Evolutionary conservation across 2,888 invertebrate genomes (phyloP), one percentile per base, ranked within the genome.

Genomic region (Diplazon laetatorius): DNA sequence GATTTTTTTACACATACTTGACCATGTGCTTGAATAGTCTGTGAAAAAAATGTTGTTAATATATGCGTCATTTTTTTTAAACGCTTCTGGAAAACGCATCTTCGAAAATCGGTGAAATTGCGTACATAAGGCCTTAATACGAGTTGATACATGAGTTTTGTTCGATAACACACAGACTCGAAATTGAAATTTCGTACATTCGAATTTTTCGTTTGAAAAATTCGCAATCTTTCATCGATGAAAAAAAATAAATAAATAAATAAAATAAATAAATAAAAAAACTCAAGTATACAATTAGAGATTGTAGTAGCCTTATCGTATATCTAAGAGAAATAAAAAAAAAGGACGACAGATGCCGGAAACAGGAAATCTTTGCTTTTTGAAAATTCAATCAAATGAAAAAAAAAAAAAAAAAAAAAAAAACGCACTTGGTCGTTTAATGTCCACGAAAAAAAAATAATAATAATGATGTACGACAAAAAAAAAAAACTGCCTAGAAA

Each of bases 271-370:
- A 30, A 30, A 30, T 5, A 30, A 30, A 30, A 30, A 69, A 69
- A 55, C 50, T 65, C 70, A 65, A 75, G 78, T 78, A 75, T 78
- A 78, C 75, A 78, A 78, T 70, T 78, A 74, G 78, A 78, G 55
- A 74, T 69, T 46, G 57, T 76, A 71, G 70, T 75, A 78, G 78
- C 78, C 70, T 75, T 78, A 66, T 71, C 62, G 71, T 16, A 62
- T 66, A 66, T 55, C 22, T 78, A 75, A n/a, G n/a, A n/a, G n/a
- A n/a, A 78, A 72, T 50, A 46, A 74, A 63, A 10, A 30, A 70
- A 48, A 44, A 42, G 35, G 14, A 44, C 2, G 6, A 30, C 42
- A 63, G 65, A 66, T 44, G 60, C 35, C 48, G 55, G 59, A 70
- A 16, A 37, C 59, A 14, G 55, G 55, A 55, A 50, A 42, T 76